Conservation (phyloP, 2,888 invertebrate species). For the Macrosiphum euphorbiae region DNA sequence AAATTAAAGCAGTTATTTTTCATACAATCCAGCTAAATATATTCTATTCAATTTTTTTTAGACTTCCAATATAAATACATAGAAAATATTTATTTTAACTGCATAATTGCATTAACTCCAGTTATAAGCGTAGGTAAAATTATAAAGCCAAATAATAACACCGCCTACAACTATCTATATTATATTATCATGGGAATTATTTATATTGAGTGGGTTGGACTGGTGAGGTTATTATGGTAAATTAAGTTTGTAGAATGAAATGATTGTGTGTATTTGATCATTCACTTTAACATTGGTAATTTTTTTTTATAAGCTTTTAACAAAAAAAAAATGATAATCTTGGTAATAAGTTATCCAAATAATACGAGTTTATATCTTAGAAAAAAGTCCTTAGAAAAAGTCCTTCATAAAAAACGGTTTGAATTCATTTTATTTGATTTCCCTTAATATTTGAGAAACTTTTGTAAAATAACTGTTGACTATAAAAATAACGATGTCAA, state of each 20-base stretch:
- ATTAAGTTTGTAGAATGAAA: neutral
- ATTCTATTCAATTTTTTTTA: neutral
- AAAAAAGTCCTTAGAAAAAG: neutral
- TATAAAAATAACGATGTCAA: neutral
- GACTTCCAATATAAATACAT: neutral
- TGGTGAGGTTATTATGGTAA: too few relatives aligned
- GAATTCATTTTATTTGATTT: neutral
- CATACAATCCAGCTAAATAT: neutral
- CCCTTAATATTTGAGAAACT: neutral
- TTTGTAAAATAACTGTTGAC: neutral
- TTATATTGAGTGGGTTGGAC: neutral
- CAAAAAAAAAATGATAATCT: too few relatives aligned
- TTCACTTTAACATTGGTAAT: too few relatives aligned
- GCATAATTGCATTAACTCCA: neutral
- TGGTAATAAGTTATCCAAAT: neutral
- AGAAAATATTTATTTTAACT: neutral
- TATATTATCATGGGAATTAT: neutral
- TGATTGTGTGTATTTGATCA: neutral
- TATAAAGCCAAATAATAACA: neutral
- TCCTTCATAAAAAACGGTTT: neutral
- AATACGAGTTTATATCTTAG: neutral
- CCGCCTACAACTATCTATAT: neutral
- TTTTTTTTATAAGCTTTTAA: too few relatives aligned
- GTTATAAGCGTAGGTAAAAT: neutral
- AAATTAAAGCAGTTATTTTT: neutral